Conservation (phyloP, 2,888 invertebrate species). For the Matsumyia berberina region DNA sequence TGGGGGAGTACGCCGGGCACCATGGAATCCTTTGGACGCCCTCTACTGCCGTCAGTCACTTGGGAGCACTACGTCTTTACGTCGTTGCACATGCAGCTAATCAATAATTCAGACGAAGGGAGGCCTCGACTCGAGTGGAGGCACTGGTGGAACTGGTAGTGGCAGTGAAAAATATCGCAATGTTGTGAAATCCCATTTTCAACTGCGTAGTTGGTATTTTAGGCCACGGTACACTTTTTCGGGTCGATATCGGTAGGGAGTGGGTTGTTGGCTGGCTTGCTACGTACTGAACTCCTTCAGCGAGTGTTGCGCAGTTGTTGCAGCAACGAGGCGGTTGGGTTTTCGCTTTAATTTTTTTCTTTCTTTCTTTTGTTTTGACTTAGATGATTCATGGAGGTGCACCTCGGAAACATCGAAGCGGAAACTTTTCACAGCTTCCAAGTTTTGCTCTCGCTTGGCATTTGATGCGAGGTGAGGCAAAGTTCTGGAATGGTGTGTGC, state of each 20-base stretch:
- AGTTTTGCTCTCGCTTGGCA: constrained; percentile 25
- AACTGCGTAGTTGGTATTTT: constrained; percentile 66
- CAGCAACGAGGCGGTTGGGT: constrained; percentile 21
- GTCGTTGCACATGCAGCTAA: constrained; percentile 53
- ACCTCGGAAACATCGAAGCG: constrained; percentile 11
- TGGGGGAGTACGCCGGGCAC: background rate
- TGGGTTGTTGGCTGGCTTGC: constrained; percentile 27
- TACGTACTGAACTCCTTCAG: constrained; percentile 22
- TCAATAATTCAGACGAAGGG: constrained; percentile 54
- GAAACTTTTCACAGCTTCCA: constrained; percentile 58
- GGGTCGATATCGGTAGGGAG: constrained; percentile 60
- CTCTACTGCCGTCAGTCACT: constrained; percentile 45
- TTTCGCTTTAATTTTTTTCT: background rate
- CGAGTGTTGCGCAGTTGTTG: constrained; percentile 67
- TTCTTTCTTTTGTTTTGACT: background rate
- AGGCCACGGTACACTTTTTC: constrained; percentile 58
- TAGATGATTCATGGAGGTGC: constrained; percentile 41
- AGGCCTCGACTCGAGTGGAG: constrained; percentile 17
- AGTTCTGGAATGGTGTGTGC: constrained; percentile 5
- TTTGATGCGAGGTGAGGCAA: constrained; percentile 29
- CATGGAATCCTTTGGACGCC: constrained; percentile 35
- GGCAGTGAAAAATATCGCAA: constrained; percentile 61
- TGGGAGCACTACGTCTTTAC: constrained; percentile 15
- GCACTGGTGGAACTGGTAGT: constrained; percentile 2
- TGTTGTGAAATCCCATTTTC: constrained; percentile 65